A percentile compares a stretch with the other conserved stretches of the same genome.
Evolutionary conservation across 2,113 vertebrate genomes (phyloP).

Genomic region (Helogale parvula): DNA sequence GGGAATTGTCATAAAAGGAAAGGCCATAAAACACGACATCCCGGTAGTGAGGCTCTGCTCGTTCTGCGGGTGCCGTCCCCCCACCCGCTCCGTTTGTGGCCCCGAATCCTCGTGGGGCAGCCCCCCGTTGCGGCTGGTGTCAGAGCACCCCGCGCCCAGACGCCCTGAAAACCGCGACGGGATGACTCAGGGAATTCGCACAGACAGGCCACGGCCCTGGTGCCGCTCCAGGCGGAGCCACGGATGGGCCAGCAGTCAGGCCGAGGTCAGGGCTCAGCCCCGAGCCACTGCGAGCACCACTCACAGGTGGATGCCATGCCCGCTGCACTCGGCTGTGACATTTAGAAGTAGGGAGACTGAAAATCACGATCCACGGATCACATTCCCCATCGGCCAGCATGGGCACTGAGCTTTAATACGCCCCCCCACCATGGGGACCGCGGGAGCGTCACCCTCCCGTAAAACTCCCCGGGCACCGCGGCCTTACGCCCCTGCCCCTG

Average conservation of each 20-base stretch:
- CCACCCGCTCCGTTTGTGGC: background rate
- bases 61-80: rapidly evolving
- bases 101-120: background rate
- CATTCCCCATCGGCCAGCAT: background rate
- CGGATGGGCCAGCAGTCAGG: background rate
- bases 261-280: background rate
- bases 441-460: rapidly evolving
- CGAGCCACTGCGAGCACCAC: background rate
- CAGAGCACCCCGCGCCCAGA: background rate
- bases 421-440: background rate
- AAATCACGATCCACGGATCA: too few relatives aligned
- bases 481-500: background rate
- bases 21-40: background rate
- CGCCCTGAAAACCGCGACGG: background rate
- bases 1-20: background rate
- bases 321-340: background rate
- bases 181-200: background rate
- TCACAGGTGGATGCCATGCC: too few relatives aligned
- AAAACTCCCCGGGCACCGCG: rapidly evolving
- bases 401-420: background rate
- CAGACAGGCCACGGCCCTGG: background rate
- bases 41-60: rapidly evolving
- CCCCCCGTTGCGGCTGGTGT: rapidly evolving
- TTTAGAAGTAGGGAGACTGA: background rate
- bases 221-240: background rate